These are phyloP conservation scores for Leptinotarsa tumamoca DNA, from an alignment of 2,888 invertebrate genomes.

Conservation along the genomic window DNA sequence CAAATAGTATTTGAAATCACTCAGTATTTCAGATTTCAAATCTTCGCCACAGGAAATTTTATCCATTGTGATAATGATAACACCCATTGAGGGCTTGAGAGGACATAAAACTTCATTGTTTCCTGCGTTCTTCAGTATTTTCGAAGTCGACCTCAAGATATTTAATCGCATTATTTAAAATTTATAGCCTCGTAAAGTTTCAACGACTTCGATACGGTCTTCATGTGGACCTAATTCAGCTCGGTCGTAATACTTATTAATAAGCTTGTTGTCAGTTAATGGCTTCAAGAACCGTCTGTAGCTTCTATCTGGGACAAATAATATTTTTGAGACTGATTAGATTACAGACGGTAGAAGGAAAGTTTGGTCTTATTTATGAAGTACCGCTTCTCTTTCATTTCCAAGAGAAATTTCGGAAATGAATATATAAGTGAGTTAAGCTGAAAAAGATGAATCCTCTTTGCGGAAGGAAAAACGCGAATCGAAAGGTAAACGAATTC, in stretches of 20 bases:
- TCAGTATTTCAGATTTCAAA: too few relatives aligned
- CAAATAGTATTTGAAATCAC: too few relatives aligned
- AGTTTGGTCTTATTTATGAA: not conserved
- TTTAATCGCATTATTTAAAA: not conserved
- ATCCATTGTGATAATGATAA: not conserved
- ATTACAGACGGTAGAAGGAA: not conserved
- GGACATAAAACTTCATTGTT: not conserved
- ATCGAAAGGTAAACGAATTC: too few relatives aligned
- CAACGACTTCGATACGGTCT: not conserved
- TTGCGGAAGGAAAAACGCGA: not conserved
- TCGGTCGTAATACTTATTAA: conserved; percentile 5
- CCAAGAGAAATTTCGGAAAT: not conserved
- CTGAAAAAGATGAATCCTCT: not conserved
- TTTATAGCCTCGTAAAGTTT: not conserved
- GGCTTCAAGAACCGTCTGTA: not conserved
- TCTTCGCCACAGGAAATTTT: not conserved
- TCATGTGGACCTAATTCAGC: not conserved
- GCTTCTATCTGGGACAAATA: not conserved
- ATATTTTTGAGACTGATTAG: not conserved
- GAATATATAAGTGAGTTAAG: not conserved
- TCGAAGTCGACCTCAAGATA: not conserved
- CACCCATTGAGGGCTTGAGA: not conserved
- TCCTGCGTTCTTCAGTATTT: not conserved
- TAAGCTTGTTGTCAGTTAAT: not conserved
- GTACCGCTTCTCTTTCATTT: not conserved